phyloP scores from a whole-genome alignment of 2,888 invertebrate genomes.

The Drepanosiphum platanoidis region DNA sequence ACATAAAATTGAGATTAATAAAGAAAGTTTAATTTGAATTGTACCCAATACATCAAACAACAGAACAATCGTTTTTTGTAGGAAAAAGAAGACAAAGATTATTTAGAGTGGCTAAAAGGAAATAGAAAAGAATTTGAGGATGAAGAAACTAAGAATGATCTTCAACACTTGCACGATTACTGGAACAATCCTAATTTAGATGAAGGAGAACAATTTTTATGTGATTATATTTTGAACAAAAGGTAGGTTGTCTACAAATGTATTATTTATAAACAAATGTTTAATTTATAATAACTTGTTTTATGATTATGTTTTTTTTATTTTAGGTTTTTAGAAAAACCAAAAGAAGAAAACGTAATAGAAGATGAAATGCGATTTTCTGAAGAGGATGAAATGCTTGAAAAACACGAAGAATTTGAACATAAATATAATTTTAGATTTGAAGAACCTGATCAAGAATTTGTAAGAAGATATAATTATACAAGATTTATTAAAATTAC shows the following conservation, averaged over 20 bases:
- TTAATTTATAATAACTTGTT: not conserved
- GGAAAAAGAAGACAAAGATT: slow-evolving; percentile 71
- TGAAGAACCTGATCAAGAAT: slow-evolving; percentile 77
- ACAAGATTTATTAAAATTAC: slow-evolving; percentile 9
- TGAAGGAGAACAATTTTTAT: slow-evolving; percentile 86
- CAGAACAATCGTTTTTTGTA: slow-evolving; percentile 58
- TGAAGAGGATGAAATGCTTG: slow-evolving; percentile 86
- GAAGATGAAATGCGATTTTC: slow-evolving; percentile 72
- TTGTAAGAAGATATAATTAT: slow-evolving; percentile 62
- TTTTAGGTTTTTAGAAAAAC: slow-evolving; percentile 69
- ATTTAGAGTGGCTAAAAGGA: slow-evolving; percentile 84
- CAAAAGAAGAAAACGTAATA: slow-evolving; percentile 69
- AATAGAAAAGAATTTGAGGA: slow-evolving; percentile 73
- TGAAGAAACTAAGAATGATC: slow-evolving; percentile 72
- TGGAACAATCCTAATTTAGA: slow-evolving; percentile 87
- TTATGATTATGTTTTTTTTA: slow-evolving; percentile 63
- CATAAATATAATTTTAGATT: slow-evolving; percentile 95
- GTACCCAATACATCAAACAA: too few species aligned
- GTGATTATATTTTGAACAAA: slow-evolving; percentile 92
- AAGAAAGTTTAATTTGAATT: too few species aligned
- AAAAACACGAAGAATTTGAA: slow-evolving; percentile 90
- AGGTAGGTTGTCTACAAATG: slow-evolving; percentile 70
- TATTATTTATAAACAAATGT: not conserved
- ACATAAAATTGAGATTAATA: too few species aligned
- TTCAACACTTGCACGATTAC: slow-evolving; percentile 81